Conservation (phyloP, 92 coral and sea anemone genomes). For the Pocillopora meandrina region DNA sequence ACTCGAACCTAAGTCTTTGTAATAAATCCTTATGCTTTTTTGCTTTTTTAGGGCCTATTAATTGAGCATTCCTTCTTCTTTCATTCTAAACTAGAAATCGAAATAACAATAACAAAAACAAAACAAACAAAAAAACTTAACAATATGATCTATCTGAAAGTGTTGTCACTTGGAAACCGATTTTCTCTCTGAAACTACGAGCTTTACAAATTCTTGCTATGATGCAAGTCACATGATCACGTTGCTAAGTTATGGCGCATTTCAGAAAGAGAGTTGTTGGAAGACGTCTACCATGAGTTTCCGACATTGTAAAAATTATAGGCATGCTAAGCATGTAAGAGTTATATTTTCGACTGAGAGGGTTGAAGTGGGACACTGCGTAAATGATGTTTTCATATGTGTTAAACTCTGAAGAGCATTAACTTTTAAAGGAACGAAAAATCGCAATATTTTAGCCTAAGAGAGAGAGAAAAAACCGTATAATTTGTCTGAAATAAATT, state of each 20-base stretch:
- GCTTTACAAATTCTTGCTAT: neutral
- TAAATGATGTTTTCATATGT: too few species aligned
- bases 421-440: too few species aligned
- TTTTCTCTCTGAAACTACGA: neutral
- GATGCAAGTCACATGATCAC: neutral
- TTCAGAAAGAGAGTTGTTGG: too few species aligned
- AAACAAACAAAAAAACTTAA: neutral
- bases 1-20: neutral
- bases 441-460: too few species aligned
- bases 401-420: too few species aligned
- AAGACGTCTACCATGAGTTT: too few species aligned
- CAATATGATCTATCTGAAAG: neutral
- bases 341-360: too few species aligned
- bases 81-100: neutral
- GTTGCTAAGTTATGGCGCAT: neutral
- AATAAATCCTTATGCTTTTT: neutral
- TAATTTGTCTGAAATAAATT: too few species aligned
- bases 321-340: too few species aligned
- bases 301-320: too few species aligned
- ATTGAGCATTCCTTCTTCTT: neutral
- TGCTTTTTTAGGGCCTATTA: neutral
- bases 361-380: too few species aligned
- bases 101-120: neutral
- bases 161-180: constrained; percentile 1
- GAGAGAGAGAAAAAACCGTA: too few species aligned